These are phyloP conservation scores for Caenorhabditis sp. DNA, from an alignment of 2,888 invertebrate species.

Conservation along the genomic window DNA sequence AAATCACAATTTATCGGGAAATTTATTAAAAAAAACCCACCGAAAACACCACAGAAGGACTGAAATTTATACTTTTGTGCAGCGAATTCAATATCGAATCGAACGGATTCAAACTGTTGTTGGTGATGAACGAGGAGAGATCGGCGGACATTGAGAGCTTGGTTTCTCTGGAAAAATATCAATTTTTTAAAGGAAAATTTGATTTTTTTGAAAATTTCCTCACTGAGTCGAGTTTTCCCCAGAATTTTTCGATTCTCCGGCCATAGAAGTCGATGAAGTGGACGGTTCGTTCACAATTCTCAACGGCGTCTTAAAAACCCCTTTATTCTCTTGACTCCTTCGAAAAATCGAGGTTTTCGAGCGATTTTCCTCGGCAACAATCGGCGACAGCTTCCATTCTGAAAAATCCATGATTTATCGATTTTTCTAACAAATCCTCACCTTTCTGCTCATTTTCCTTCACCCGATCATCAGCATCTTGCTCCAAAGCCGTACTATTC, in stretches of 20 bases:
- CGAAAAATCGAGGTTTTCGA: conserved; percentile 27
- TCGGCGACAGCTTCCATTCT: conserved; percentile 64
- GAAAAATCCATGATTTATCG: conserved; percentile 18
- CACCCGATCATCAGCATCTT: conserved; percentile 9
- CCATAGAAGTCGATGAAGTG: too few species aligned
- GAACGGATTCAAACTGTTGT: conserved; percentile 49
- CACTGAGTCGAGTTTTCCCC: too few species aligned
- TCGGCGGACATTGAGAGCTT: conserved; percentile 49
- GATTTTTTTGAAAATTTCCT: too few species aligned
- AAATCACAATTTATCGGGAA: not conserved
- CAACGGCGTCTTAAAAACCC: conserved; percentile 24
- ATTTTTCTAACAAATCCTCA: not conserved
- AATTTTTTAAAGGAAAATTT: not conserved
- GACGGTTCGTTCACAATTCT: conserved; percentile 34
- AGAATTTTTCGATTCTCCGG: too few species aligned
- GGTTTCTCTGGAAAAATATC: conserved; percentile 16
- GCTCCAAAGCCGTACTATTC: conserved; percentile 58
- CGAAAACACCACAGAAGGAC: conserved; percentile 53
- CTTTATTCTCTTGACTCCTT: not conserved
- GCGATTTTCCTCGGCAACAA: conserved; percentile 30
- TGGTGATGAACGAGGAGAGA: conserved; percentile 53
- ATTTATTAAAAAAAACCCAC: conserved; percentile 3
- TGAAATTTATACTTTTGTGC: conserved; percentile 63
- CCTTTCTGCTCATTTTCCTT: conserved; percentile 47
- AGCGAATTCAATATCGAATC: conserved; percentile 49